phyloP scores from a whole-genome alignment of 2,797 vertebrate genomes.

The Emys orbicularis region DNA sequence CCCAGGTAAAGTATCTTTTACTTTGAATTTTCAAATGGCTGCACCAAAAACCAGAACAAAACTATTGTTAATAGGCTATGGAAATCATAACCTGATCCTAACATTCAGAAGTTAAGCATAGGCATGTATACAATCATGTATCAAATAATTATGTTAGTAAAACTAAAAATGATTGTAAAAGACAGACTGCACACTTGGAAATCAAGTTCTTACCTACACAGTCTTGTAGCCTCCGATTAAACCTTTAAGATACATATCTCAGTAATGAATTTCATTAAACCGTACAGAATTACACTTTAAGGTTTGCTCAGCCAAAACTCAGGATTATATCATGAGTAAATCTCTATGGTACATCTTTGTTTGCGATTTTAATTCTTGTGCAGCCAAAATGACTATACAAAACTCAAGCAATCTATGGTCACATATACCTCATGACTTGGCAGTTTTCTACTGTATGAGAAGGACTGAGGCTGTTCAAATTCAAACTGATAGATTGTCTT shows the following conservation, averaged over 20 bases:
- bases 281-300: neutral
- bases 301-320: neutral
- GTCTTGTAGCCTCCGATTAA: neutral
- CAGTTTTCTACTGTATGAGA: neutral
- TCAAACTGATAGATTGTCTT: neutral
- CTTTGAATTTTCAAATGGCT: neutral
- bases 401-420: accelerated
- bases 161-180: neutral
- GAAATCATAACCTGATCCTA: neutral
- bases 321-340: neutral
- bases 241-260: neutral
- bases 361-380: neutral
- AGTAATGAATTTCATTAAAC: neutral
- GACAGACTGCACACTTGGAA: neutral
- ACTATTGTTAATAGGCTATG: neutral
- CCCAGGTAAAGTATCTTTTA: neutral
- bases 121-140: neutral
- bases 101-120: neutral
- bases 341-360: neutral
- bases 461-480: neutral
- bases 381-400: neutral
- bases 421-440: accelerated
- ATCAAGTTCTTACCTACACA: neutral
- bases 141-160: neutral
- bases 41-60: conserved; percentile 7